These are phyloP conservation scores for Danaus chrysippus DNA, from an alignment of 2,888 invertebrate species.

Conservation along the genomic window DNA sequence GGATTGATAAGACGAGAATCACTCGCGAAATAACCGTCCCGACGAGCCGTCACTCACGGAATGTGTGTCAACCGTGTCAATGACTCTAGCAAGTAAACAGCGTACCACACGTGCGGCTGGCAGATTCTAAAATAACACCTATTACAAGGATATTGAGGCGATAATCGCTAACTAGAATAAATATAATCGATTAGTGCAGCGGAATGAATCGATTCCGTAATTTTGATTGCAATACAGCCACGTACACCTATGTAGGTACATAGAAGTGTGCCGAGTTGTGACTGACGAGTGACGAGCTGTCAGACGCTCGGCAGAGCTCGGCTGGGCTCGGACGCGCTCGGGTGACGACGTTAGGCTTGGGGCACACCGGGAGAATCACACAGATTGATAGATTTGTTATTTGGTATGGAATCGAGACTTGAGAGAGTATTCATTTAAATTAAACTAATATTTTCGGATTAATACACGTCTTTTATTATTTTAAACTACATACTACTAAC, in stretches of 20 bases:
- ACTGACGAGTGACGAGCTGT: constrained; percentile 73
- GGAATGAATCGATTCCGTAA: constrained; percentile 39
- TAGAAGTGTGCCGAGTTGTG: constrained; percentile 68
- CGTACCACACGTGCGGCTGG: constrained; percentile 62
- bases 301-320: constrained; percentile 62
- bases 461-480: no score
- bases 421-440: no score
- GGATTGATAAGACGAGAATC: constrained; percentile 26
- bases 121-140: constrained; percentile 22
- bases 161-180: constrained; percentile 32
- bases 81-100: constrained; percentile 72
- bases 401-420: no score
- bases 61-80: constrained; percentile 78
- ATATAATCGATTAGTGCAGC: constrained; percentile 37
- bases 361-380: constrained; percentile 15
- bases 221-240: constrained; percentile 57
- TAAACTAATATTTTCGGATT: no score
- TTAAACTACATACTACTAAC: no score
- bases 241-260: constrained; percentile 46
- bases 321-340: constrained; percentile 44
- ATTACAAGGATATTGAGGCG: constrained; percentile 14
- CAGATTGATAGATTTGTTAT: no score
- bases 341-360: constrained; percentile 32
- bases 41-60: constrained; percentile 64
- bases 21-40: constrained; percentile 57